phyloP scores from a whole-genome alignment of 35 echinoderm and acorn worm species.

The Lytechinus pictus region DNA sequence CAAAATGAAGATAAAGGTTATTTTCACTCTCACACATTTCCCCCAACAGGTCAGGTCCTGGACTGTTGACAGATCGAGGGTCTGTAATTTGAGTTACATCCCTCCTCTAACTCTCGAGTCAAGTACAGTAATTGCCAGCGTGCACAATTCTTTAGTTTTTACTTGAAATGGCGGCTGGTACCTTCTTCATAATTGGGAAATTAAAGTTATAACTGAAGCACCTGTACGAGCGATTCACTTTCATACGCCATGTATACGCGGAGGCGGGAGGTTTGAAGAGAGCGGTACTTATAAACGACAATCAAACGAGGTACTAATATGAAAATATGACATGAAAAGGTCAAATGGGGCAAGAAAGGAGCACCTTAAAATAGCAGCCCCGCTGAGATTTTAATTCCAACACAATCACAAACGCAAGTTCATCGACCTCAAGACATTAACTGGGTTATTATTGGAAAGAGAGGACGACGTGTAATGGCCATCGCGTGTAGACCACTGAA shows the following conservation, averaged over 20 bases:
- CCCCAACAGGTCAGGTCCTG: not conserved
- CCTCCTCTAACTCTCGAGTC: not conserved
- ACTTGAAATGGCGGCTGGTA: not conserved
- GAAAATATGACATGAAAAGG: not conserved
- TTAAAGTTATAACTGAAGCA: not conserved
- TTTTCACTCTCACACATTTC: too few relatives aligned
- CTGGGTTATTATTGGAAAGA: not conserved
- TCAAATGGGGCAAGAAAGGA: slow-evolving; percentile 8
- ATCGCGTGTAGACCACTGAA: not conserved
- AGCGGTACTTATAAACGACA: not conserved
- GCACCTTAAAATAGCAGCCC: not conserved
- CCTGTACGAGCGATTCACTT: not conserved
- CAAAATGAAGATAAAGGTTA: too few relatives aligned
- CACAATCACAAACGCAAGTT: slow-evolving; percentile 13
- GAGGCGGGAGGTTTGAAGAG: not conserved
- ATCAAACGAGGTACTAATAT: slow-evolving; percentile 22
- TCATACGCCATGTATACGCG: not conserved
- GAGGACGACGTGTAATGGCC: not conserved
- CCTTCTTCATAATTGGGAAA: not conserved
- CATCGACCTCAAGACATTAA: slow-evolving; percentile 9
- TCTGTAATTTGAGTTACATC: not conserved
- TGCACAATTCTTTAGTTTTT: not conserved
- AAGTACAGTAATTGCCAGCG: not conserved
- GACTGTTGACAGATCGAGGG: too few relatives aligned
- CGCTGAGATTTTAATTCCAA: slow-evolving; percentile 21